Percentiles rank a stretch among this genome's conserved stretches.
phyloP scores from a whole-genome alignment of 2,113 vertebrate species.

The Aix galericulata region DNA sequence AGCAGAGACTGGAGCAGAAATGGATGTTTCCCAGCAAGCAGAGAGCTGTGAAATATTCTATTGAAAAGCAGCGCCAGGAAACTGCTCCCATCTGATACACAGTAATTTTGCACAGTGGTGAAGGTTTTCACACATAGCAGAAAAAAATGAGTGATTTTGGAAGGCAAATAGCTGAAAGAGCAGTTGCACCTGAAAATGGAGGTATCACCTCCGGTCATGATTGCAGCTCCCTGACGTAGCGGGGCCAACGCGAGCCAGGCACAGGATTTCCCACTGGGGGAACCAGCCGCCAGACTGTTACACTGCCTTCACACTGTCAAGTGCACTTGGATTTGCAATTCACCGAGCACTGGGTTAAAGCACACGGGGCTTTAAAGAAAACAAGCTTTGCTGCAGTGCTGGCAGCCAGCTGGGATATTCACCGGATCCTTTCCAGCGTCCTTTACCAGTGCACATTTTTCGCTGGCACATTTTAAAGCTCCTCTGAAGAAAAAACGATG shows the following conservation, averaged over 20 bases:
- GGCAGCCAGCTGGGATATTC: neutral
- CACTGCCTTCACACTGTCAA: constrained; percentile 43
- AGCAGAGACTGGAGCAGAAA: neutral
- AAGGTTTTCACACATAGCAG: constrained; percentile 45
- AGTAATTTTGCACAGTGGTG: constrained; percentile 8
- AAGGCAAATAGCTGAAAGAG: constrained; percentile 27
- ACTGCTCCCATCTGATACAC: neutral
- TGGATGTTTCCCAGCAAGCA: constrained; percentile 4
- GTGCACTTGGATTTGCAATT: fast-evolving
- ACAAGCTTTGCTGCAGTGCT: neutral
- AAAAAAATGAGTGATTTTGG: constrained; percentile 1
- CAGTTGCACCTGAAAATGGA: constrained; percentile 51
- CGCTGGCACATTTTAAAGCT: neutral
- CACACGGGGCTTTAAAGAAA: neutral
- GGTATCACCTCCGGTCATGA: constrained; percentile 7
- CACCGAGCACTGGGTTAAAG: neutral
- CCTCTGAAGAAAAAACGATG: neutral
- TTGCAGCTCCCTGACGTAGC: neutral
- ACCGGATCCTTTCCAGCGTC: neutral
- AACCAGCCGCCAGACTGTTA: constrained; percentile 17
- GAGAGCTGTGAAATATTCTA: constrained; percentile 32
- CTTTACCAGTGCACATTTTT: neutral
- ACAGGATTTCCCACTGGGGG: neutral
- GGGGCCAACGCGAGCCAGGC: neutral
- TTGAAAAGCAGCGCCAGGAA: neutral